Percentiles rank a stretch among this genome's conserved stretches.
Evolutionary conservation across 2,113 vertebrate genomes (phyloP).

Genomic region (Ameiurus melas): DNA sequence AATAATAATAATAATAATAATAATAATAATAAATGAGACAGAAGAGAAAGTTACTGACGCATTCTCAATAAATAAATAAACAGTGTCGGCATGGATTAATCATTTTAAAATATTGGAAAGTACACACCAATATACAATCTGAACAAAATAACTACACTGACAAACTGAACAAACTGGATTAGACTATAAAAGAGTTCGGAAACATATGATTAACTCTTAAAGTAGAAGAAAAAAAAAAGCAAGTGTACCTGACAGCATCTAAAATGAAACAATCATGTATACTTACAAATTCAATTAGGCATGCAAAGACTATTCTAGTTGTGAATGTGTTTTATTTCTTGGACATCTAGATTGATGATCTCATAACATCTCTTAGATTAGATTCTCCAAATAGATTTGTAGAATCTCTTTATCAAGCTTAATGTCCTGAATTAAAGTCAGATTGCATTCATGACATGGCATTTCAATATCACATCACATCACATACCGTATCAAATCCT

Average conservation of each 20-base stretch:
- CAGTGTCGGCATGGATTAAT: not conserved
- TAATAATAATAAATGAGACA: not conserved
- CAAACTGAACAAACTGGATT: not conserved
- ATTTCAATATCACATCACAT: not conserved
- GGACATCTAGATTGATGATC: not conserved
- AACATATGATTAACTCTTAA: not conserved
- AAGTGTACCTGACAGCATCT: not conserved
- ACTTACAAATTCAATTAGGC: not conserved
- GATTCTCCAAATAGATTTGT: not conserved
- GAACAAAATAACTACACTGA: not conserved
- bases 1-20: not conserved
- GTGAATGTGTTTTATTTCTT: not conserved
- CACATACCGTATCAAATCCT: not conserved
- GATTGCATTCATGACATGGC: not conserved
- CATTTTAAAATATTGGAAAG: not conserved
- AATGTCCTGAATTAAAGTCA: not conserved
- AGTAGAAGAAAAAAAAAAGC: not conserved
- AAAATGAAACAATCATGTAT: not conserved
- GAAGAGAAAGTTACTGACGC: not conserved
- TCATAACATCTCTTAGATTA: not conserved
- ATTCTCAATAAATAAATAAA: not conserved
- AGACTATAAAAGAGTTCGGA: not conserved
- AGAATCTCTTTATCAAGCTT: not conserved
- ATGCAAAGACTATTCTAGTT: not conserved
- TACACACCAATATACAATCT: not conserved